Evolutionary conservation across 37 sponge, comb jelly and placozoan genomes (phyloP).

Genomic region (Dysidea cf. avara): DNA sequence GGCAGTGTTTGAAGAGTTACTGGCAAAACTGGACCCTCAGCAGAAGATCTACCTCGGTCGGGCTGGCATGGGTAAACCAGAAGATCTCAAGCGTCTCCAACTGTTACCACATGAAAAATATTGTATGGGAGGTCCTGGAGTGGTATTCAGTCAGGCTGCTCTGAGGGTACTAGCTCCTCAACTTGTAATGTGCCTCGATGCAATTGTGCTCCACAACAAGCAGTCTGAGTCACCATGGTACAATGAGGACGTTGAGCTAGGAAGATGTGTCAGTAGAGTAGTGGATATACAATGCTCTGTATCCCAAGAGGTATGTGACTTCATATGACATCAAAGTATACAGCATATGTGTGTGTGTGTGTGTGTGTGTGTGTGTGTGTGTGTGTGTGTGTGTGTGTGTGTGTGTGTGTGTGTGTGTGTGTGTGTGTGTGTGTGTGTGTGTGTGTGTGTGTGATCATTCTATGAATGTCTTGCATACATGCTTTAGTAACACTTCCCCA

Average conservation of each 20-base stretch:
- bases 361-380: no score
- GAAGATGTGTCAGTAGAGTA: conserved; percentile 71
- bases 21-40: conserved; percentile 29
- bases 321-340: no score
- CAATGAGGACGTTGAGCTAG: conserved; percentile 81
- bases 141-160: conserved; percentile 46
- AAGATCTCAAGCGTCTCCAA: conserved; percentile 36
- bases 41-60: conserved; percentile 55
- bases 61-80: conserved; percentile 22
- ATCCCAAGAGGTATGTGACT: conserved; percentile 40
- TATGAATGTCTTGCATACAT: no score
- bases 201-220: neutral
- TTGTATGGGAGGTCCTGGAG: conserved; percentile 63
- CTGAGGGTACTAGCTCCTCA: conserved; percentile 28
- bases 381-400: no score
- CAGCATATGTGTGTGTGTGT: no score
- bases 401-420: no score
- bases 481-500: no score
- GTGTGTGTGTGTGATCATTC: no score
- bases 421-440: no score
- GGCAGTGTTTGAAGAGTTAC: conserved; percentile 18
- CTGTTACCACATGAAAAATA: conserved; percentile 41
- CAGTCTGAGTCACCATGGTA: conserved; percentile 18
- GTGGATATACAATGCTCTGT: conserved; percentile 55
- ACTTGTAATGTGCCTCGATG: no score